Conservation (phyloP, 2,888 invertebrate genomes). For the Luperina nickerlii region DNA sequence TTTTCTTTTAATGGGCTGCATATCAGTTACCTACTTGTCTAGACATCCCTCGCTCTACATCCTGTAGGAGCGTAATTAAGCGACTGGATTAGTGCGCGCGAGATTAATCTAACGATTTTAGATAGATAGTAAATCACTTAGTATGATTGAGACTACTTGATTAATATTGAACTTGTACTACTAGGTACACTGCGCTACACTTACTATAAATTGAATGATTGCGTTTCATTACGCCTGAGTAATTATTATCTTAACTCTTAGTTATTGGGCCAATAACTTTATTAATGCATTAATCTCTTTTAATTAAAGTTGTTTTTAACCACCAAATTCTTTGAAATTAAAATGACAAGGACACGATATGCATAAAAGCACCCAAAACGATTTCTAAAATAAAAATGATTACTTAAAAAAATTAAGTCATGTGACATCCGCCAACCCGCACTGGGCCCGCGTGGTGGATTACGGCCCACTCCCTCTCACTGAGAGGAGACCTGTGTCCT, state of each 20-base stretch:
- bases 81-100: constrained; percentile 77
- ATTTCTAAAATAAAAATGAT: neutral
- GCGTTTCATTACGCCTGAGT: constrained; percentile 10
- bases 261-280: neutral
- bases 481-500: no score
- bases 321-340: neutral
- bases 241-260: constrained; percentile 12
- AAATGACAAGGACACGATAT: neutral
- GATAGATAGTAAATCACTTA: constrained; percentile 81
- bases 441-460: neutral
- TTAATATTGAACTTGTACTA: constrained; percentile 72
- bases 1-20: neutral
- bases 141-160: constrained; percentile 77
- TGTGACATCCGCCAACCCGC: neutral
- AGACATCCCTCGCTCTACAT: constrained; percentile 36
- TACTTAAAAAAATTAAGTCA: neutral
- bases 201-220: constrained; percentile 21
- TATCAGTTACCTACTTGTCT: constrained; percentile 27
- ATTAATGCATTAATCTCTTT: constrained; percentile 5
- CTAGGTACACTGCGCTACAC: constrained; percentile 13
- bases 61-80: constrained; percentile 73
- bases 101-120: constrained; percentile 83
- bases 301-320: neutral
- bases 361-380: neutral
- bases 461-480: neutral